Conservation (phyloP, 2,113 vertebrate species). For the Pomatostomus ruficeps region DNA sequence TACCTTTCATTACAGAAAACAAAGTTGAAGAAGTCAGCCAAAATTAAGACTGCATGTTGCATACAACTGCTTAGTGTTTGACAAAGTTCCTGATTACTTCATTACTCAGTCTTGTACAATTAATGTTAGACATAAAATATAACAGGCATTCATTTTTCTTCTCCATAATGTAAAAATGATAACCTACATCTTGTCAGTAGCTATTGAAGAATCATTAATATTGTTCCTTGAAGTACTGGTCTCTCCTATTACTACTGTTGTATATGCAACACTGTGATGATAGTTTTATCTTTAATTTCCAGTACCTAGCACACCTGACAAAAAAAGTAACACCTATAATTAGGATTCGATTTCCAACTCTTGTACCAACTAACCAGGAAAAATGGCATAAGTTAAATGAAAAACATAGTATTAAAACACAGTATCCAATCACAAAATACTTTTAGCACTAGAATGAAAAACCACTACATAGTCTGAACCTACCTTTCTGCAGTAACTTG, state of each 20-base stretch:
- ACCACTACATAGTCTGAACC: background rate
- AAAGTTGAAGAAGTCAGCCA: background rate
- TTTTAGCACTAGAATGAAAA: background rate
- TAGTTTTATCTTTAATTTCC: background rate
- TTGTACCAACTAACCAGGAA: background rate
- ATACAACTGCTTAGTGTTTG: background rate
- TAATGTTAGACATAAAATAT: background rate
- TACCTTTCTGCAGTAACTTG: slow-evolving; percentile 90
- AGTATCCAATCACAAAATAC: background rate
- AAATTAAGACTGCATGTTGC: background rate
- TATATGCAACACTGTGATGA: background rate
- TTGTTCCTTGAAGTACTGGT: background rate
- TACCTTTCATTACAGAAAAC: background rate
- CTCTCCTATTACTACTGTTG: background rate
- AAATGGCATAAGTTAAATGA: background rate
- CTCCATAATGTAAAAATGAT: background rate
- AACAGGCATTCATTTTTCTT: background rate
- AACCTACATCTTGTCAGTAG: background rate
- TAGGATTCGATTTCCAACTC: background rate
- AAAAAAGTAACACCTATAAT: background rate
- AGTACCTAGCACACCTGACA: background rate
- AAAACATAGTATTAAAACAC: background rate
- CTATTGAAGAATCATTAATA: background rate
- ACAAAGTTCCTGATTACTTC: background rate
- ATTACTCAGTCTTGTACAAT: background rate